phyloP scores from a whole-genome alignment of 2,113 vertebrate species.

The Brachypodius melanocephalos region DNA sequence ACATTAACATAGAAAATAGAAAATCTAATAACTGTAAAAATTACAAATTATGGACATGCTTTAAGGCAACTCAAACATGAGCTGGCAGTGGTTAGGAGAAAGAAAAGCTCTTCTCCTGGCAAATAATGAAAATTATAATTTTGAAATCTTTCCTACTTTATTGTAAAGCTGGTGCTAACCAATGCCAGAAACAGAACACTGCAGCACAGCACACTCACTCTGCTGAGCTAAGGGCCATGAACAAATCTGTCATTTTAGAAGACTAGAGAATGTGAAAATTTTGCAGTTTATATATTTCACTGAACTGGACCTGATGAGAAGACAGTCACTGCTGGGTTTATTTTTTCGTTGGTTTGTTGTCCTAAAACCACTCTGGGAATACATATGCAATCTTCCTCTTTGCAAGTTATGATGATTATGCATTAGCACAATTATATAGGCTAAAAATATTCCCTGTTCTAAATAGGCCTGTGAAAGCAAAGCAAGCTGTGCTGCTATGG shows the following conservation, averaged over 20 bases:
- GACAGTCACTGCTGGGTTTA: background rate
- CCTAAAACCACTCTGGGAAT: background rate
- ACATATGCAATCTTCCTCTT: background rate
- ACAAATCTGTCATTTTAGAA: background rate
- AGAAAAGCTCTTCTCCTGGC: background rate
- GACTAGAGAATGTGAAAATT: background rate
- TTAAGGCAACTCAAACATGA: background rate
- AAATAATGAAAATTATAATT: background rate
- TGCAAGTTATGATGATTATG: slow-evolving; percentile 19
- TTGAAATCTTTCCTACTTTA: background rate
- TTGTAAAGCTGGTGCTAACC: background rate
- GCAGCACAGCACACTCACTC: background rate
- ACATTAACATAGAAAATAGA: background rate
- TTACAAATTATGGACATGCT: background rate
- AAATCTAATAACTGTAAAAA: background rate
- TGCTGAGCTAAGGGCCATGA: background rate
- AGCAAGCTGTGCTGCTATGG: background rate
- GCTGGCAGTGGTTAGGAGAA: background rate
- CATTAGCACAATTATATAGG: background rate
- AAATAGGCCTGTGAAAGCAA: background rate
- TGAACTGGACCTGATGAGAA: background rate
- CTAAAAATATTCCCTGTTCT: slow-evolving; percentile 29
- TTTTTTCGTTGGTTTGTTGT: background rate
- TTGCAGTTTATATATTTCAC: background rate
- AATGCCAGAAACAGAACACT: background rate